Evolutionary conservation across 1,140 invertebrate genomes (phyloP).

Genomic region (Drosophila yakuba): DNA sequence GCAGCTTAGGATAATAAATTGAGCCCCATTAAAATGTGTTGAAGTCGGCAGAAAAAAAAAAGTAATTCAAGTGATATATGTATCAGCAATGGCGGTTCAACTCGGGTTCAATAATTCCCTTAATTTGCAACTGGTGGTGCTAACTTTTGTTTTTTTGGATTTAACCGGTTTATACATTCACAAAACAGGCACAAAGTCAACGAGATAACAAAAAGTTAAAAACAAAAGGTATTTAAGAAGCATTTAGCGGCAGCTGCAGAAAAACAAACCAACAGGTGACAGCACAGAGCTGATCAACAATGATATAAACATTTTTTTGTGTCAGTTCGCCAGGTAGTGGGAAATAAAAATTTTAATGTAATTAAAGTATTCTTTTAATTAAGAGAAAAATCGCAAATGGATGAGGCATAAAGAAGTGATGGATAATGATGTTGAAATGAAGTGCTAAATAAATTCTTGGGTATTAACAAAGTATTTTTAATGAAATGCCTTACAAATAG

Average conservation of each 20-base stretch:
- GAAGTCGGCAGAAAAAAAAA: neutral
- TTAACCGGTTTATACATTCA: slow-evolving; percentile 68
- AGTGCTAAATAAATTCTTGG: neutral
- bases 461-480: neutral
- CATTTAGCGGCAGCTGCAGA: slow-evolving; percentile 37
- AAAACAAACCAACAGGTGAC: slow-evolving; percentile 69
- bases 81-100: slow-evolving; percentile 7
- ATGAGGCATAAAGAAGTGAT: slow-evolving; percentile 18
- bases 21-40: neutral
- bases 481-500: neutral
- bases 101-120: slow-evolving; percentile 29
- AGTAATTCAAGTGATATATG: slow-evolving; percentile 1
- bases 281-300: slow-evolving; percentile 37
- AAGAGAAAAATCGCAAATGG: slow-evolving; percentile 41
- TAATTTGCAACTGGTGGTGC: slow-evolving; percentile 25
- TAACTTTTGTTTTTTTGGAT: slow-evolving; percentile 65
- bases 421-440: slow-evolving; percentile 4
- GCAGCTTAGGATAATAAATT: neutral
- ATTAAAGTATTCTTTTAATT: slow-evolving; percentile 59
- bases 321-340: slow-evolving; percentile 13
- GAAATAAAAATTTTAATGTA: slow-evolving; percentile 45
- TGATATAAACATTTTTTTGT: slow-evolving; percentile 29
- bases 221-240: slow-evolving; percentile 36
- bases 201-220: slow-evolving; percentile 41
- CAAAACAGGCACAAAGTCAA: slow-evolving; percentile 41